Evolutionary conservation across 2,113 vertebrate species (phyloP), one percentile per base, ranked within the genome.

Genomic region (Hippolais icterina): DNA sequence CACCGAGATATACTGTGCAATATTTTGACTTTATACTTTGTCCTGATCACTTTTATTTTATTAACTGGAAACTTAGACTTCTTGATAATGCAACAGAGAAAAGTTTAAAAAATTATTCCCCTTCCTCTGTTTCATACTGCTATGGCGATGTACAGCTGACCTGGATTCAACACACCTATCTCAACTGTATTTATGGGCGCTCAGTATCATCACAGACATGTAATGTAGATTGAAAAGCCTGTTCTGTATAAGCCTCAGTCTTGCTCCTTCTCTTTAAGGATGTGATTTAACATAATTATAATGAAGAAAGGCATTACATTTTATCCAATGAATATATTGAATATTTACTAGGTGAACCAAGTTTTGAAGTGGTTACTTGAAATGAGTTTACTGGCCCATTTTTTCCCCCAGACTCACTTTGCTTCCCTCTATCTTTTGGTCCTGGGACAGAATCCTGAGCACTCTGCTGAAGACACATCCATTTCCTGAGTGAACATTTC

Each of bases 151-250:
- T 9, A 41, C 8, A 4, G 22, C 31, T 63, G 54, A 54, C 20
- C 31, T 50, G 35, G 41, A 27, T 42, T 69, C 74, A 84, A 49
- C 39, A 56, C 25, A 25, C 15, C 22, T 6, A 2, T n/a, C 59
- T 59, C n/a, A 2, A 29, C 6, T 25, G 1, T 29, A 17, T 33
- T 81, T 50, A 57, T 41, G 24, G 37, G 10, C 37, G 7, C 37
- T 66, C 37, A 28, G 28, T 39, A 49, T 25, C 28, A 57, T 8
- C 3, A 2, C 17, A 61, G 20, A 3, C 42, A 14, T 0, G 0
- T 17, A 41, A 35, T 28, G 3, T 2, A 49, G 35, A 60, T 57
- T 16, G 23, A 77, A 89, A 56, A 81, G 12, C 31, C 24, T 72
- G 4, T 29, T 64, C 33, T 41, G 24, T 24, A 22, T 39, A 18